These are phyloP conservation scores for Macropis europaea DNA, from an alignment of 2,888 invertebrate species.

Conservation along the genomic window DNA sequence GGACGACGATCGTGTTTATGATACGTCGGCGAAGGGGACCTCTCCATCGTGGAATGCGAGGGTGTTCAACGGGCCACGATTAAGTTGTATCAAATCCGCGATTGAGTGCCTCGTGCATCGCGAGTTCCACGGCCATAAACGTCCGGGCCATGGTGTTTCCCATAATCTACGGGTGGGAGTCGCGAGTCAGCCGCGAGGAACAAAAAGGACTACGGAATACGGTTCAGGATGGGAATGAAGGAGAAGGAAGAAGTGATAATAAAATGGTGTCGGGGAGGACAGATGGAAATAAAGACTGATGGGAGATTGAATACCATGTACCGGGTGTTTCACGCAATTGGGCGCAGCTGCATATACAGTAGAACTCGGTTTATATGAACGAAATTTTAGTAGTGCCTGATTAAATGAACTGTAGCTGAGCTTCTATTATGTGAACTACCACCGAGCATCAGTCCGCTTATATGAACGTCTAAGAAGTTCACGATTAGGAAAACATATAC, in stretches of 20 bases:
- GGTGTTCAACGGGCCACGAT: conserved; percentile 64
- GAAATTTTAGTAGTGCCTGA: too few relatives aligned
- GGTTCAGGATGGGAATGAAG: neutral
- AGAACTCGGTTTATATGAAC: too few relatives aligned
- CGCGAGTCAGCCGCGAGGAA: conserved; percentile 18
- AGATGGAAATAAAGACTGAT: neutral
- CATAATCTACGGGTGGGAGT: conserved; percentile 68
- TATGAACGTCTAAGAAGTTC: too few relatives aligned
- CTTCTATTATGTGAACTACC: too few relatives aligned
- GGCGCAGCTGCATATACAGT: too few relatives aligned
- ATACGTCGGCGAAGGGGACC: conserved; percentile 37
- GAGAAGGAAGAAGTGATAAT: neutral
- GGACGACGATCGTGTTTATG: conserved; percentile 56
- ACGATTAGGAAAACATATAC: too few relatives aligned
- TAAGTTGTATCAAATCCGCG: conserved; percentile 76
- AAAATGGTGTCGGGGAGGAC: neutral
- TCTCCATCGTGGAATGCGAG: conserved; percentile 51
- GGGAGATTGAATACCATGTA: neutral
- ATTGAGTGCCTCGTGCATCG: conserved; percentile 72
- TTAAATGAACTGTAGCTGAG: too few relatives aligned
- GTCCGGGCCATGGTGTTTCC: conserved; percentile 69
- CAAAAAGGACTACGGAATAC: conserved; percentile 33
- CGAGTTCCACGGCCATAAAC: conserved; percentile 72
- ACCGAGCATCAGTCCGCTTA: too few relatives aligned
- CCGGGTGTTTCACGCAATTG: too few relatives aligned